These are phyloP conservation scores for Diarsia rubi DNA, from an alignment of 2,888 invertebrate genomes.

Conservation along the genomic window DNA sequence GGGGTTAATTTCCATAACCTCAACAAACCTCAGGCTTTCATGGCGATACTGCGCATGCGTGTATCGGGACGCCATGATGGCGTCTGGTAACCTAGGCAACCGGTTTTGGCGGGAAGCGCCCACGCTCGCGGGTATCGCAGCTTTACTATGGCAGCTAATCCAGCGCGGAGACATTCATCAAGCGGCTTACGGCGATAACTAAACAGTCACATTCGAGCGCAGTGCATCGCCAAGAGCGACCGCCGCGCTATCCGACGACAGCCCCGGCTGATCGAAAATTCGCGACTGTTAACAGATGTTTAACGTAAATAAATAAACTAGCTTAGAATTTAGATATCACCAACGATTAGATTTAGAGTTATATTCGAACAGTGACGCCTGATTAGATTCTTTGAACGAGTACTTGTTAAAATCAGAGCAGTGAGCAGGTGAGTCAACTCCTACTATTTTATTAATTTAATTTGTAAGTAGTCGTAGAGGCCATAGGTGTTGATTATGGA, in stretches of 20 bases:
- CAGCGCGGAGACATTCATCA: constrained; percentile 62
- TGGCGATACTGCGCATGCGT: constrained; percentile 55
- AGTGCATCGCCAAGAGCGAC: constrained; percentile 88
- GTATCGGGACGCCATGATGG: constrained; percentile 57
- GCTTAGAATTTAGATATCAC: constrained; percentile 38
- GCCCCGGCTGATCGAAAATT: constrained; percentile 86
- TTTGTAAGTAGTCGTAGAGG: constrained; percentile 17
- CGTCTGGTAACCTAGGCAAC: constrained; percentile 85
- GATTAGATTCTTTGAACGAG: constrained; percentile 32
- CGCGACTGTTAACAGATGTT: constrained; percentile 71
- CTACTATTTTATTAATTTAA: constrained; percentile 31
- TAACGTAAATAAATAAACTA: constrained; percentile 69
- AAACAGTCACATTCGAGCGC: constrained; percentile 85
- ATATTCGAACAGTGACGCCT: constrained; percentile 33
- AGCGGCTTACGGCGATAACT: constrained; percentile 58
- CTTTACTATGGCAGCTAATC: constrained; percentile 55
- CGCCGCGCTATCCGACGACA: constrained; percentile 85
- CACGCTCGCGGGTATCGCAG: constrained; percentile 68
- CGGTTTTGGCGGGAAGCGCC: constrained; percentile 88
- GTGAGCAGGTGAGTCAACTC: constrained; percentile 69
- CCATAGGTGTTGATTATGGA: constrained; percentile 13
- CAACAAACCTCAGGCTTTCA: constrained; percentile 11
- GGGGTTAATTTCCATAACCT: constrained; percentile 16
- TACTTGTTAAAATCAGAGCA: constrained; percentile 56
- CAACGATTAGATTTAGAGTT: constrained; percentile 27